Evolutionary conservation across 2,797 vertebrate genomes (phyloP), one percentile per base, ranked within the genome.

Genomic region (Nasua narica): DNA sequence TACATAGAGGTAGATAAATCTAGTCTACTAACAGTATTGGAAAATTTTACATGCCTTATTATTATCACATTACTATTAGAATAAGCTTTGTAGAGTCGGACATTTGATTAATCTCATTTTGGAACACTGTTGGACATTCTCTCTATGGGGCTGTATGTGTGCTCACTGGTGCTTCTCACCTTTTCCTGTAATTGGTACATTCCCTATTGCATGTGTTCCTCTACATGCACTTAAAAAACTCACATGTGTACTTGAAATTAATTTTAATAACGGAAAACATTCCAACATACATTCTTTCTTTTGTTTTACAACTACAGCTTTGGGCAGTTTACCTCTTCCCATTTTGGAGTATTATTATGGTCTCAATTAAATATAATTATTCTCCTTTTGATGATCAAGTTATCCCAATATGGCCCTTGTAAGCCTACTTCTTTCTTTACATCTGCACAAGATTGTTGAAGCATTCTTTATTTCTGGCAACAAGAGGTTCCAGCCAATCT

Each of bases 21-120:
- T 83, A 32, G 7, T 40, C 25, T 92, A 25, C 37, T 78, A 70
- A 69, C 37, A 46, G 52, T 70, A 69, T 18, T 60, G 62, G 37
- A 40, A 92, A 94, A 72, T 12, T 62, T 52, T 77, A 1, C 40
- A 74, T 94, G 29, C 29, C 27, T 79, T 91, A 78, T 78, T 52
- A 94, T 43, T 48, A 84, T 84, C 82, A 78, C 18, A 87, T 94
- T 74, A 87, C 56, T 90, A 81, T 90, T 46, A 86, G 72, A 25
- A 95, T 32, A 16, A 84, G n/a, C 37, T 67, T 19, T 29, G 72
- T 14, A 25, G 67, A 69, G 50, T 74, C 21, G 40, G 69, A 83
- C 13, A 52, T 77, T 74, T 87, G 32, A 96, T 67, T 40, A 56
- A 56, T 40, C 21, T 92, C 52, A 90, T 62, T 77, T 88, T 54